Conservation (phyloP, 1,140 invertebrate genomes). For the Cardiocondyla obscurior region DNA sequence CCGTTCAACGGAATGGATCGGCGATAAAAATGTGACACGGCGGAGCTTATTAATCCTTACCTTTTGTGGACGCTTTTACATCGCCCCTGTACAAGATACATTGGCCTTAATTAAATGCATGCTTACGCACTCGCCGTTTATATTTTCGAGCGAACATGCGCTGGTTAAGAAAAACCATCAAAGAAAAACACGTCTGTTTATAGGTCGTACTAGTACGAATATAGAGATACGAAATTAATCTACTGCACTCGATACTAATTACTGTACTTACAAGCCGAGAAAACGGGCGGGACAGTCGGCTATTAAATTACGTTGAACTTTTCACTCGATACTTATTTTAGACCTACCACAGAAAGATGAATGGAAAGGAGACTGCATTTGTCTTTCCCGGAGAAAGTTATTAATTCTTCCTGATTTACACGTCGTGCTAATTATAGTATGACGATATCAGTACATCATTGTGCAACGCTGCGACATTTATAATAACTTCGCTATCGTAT, state of each 20-base stretch:
- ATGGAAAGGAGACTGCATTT: not conserved
- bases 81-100: not conserved
- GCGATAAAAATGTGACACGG: not conserved
- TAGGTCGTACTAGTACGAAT: not conserved
- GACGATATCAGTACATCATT: not conserved
- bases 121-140: not conserved
- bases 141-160: not conserved
- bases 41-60: not conserved
- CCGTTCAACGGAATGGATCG: conserved; percentile 1
- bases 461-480: not conserved
- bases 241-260: not conserved
- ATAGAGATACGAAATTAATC: conserved; percentile 12
- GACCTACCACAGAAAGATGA: not conserved
- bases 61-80: not conserved
- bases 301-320: not conserved
- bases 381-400: not conserved
- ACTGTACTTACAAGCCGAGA: not conserved
- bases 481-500: too few species aligned
- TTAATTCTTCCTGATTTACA: not conserved
- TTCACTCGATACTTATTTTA: not conserved
- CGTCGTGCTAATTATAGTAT: not conserved
- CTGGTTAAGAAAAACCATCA: not conserved
- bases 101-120: not conserved
- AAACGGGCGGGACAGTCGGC: not conserved
- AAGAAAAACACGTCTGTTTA: not conserved